Conservation (phyloP, 2,797 vertebrate species). For the Acridotheres tristis region DNA sequence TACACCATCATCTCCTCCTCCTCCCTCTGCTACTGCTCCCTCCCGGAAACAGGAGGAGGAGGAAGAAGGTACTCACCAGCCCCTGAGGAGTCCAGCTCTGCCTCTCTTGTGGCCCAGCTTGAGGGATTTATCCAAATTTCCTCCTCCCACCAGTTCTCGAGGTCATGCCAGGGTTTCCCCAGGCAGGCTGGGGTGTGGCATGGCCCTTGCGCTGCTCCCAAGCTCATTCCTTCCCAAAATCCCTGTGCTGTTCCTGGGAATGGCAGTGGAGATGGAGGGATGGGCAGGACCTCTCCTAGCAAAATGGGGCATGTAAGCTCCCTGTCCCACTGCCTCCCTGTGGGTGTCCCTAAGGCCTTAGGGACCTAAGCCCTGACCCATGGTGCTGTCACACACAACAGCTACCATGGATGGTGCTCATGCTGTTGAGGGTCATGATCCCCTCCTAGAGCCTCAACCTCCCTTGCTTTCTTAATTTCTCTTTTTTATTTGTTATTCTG, state of each 20-base stretch:
- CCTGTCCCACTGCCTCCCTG: not conserved
- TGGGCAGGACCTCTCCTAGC: not conserved
- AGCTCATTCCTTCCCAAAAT: accelerated
- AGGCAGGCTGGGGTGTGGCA: not conserved
- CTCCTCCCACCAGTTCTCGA: accelerated
- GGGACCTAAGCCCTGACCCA: not conserved
- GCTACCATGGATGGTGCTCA: accelerated
- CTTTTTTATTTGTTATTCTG: not conserved
- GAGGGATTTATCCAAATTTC: accelerated
- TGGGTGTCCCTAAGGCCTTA: not conserved
- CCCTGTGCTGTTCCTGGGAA: not conserved
- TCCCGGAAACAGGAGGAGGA: not conserved
- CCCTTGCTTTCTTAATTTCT: not conserved
- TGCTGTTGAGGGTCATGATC: accelerated
- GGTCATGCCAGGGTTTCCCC: accelerated
- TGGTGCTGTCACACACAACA: not conserved
- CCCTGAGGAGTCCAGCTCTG: not conserved
- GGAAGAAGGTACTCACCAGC: not conserved
- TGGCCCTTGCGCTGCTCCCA: not conserved
- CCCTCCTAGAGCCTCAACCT: not conserved
- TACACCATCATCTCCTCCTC: not conserved
- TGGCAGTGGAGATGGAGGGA: accelerated
- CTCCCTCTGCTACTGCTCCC: not conserved
- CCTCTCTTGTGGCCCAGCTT: not conserved
- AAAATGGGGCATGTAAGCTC: accelerated